These are phyloP conservation scores for Dipodomys spectabilis DNA, from an alignment of 2,113 vertebrate species.

Conservation along the genomic window DNA sequence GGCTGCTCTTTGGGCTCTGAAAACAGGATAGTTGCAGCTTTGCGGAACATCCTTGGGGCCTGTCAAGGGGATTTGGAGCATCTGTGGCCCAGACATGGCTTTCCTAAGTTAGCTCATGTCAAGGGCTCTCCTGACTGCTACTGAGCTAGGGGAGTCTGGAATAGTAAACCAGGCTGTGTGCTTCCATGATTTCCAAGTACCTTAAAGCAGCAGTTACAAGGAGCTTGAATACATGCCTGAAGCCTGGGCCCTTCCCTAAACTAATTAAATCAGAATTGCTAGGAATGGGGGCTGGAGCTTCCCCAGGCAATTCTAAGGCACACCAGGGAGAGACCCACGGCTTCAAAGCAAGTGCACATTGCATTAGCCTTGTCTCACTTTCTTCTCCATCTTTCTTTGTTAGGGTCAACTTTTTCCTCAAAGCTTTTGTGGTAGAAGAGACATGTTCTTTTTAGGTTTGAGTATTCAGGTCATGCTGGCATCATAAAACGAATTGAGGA, in stretches of 20 bases:
- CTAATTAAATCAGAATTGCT: background rate
- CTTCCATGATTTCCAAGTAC: background rate
- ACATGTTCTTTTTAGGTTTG: constrained; percentile 61
- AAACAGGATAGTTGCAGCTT: background rate
- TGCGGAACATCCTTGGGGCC: background rate
- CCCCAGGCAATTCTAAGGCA: background rate
- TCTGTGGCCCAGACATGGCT: background rate
- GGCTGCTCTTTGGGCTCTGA: background rate
- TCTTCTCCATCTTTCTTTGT: constrained; percentile 50
- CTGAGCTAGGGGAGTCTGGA: background rate
- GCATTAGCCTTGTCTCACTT: background rate
- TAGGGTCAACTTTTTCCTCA: constrained; percentile 59
- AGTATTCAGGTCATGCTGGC: constrained; percentile 67
- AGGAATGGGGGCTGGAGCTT: background rate
- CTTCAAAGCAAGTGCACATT: background rate
- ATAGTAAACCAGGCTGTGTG: background rate
- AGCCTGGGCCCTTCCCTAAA: background rate
- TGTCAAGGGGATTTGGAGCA: background rate
- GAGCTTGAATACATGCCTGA: background rate
- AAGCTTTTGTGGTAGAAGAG: constrained; percentile 67
- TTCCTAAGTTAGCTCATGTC: background rate
- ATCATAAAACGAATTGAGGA: constrained; percentile 59
- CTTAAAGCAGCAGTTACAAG: background rate
- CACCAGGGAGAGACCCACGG: background rate
- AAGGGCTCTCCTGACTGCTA: background rate